phyloP scores from a whole-genome alignment of 2,888 invertebrate species.

The Agrilus cyanescens region DNA sequence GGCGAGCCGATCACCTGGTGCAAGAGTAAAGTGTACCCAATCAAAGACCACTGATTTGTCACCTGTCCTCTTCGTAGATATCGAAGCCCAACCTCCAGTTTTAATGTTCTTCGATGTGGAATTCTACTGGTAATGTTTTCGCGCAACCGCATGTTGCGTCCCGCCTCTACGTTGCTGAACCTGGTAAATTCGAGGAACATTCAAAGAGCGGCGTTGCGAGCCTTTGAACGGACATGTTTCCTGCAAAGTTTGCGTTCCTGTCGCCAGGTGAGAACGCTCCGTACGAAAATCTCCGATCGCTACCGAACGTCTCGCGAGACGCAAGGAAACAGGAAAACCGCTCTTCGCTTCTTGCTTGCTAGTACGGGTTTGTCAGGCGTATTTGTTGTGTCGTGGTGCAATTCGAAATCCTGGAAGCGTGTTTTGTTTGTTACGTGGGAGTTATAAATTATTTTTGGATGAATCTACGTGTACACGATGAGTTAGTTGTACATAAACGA shows the following conservation, averaged over 20 bases:
- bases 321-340: conserved; percentile 11
- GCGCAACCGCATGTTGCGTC: conserved; percentile 29
- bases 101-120: conserved; percentile 23
- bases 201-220: conserved; percentile 26
- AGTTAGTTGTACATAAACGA: too few relatives aligned
- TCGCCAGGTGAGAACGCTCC: conserved; percentile 26
- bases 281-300: conserved; percentile 19
- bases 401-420: too few relatives aligned
- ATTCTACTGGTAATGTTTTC: conserved; percentile 29
- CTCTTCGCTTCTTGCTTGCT: conserved; percentile 11
- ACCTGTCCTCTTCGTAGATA: conserved; percentile 28
- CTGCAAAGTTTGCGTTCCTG: conserved; percentile 15
- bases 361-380: background rate
- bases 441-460: too few relatives aligned
- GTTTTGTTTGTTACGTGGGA: too few relatives aligned
- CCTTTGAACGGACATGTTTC: conserved; percentile 16
- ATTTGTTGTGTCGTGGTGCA: too few relatives aligned
- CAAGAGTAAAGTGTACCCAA: conserved; percentile 25
- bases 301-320: conserved; percentile 8
- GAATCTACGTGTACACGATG: too few relatives aligned
- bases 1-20: conserved; percentile 22
- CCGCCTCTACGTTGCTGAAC: conserved; percentile 25
- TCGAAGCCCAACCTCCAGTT: conserved; percentile 30
- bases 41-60: conserved; percentile 32
- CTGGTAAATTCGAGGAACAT: conserved; percentile 28